Conservation (phyloP, 2,888 invertebrate genomes). For the Sesamia inferens region DNA sequence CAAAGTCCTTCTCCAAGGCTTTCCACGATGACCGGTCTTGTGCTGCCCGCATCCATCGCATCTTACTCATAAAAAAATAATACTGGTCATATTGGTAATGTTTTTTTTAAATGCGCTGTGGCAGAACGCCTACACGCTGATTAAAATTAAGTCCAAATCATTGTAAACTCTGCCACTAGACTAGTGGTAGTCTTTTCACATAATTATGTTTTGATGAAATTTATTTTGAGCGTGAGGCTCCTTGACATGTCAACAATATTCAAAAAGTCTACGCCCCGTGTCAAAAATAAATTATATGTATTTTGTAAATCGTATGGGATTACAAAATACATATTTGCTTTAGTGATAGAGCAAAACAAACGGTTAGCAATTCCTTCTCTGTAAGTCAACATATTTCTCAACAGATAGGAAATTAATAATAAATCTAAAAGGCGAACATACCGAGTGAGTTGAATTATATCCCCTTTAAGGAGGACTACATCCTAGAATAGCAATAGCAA, state of each 20-base stretch:
- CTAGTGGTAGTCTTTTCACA: neutral
- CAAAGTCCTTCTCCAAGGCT: too few species aligned
- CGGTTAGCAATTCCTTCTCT: neutral
- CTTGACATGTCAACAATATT: neutral
- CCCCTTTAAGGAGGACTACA: slow-evolving; percentile 16
- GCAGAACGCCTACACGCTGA: neutral
- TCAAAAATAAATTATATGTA: neutral
- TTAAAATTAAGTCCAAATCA: neutral
- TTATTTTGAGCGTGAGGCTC: neutral
- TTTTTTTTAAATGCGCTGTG: neutral
- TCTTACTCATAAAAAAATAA: neutral
- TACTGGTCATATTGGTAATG: neutral
- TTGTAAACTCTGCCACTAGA: neutral
- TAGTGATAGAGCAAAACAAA: neutral
- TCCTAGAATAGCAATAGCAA: slow-evolving; percentile 34
- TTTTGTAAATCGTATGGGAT: neutral
- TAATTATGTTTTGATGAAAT: neutral
- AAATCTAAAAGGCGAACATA: slow-evolving; percentile 25
- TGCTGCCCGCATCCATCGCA: too few species aligned
- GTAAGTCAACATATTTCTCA: slow-evolving; percentile 17
- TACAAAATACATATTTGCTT: neutral
- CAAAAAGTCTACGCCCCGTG: neutral
- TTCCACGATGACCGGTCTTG: too few species aligned
- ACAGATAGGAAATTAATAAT: slow-evolving; percentile 33
- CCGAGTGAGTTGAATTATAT: slow-evolving; percentile 15